Evolutionary conservation across 1,140 invertebrate species (phyloP).

Genomic region (Drosophila varians): DNA sequence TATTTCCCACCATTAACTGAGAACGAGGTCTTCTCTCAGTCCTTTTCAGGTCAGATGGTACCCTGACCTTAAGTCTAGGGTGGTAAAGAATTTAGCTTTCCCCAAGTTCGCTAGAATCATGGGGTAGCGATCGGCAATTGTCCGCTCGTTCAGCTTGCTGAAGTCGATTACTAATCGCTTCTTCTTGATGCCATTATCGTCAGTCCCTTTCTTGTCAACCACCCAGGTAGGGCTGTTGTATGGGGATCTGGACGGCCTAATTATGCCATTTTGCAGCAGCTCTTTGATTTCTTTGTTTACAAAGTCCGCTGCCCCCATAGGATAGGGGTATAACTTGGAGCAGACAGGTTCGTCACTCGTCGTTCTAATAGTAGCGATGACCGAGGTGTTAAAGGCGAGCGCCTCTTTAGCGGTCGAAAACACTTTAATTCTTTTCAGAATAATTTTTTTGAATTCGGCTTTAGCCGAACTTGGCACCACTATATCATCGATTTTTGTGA

Average conservation of each 20-base stretch:
- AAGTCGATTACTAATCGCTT: constrained; percentile 72
- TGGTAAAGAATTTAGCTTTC: constrained; percentile 25
- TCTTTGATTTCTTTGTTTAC: not conserved
- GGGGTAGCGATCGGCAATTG: constrained; percentile 83
- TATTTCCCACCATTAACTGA: too few relatives aligned
- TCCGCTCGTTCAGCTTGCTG: constrained; percentile 69
- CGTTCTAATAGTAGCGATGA: too few relatives aligned
- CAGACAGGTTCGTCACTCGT: too few relatives aligned
- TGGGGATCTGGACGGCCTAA: not conserved
- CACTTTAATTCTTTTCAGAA: too few relatives aligned
- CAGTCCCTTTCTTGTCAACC: constrained; percentile 49
- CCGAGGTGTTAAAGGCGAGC: too few relatives aligned
- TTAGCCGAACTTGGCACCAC: too few relatives aligned
- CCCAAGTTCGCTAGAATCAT: constrained; percentile 40
- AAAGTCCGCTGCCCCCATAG: too few relatives aligned
- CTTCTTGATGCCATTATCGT: not conserved
- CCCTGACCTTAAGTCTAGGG: constrained; percentile 43
- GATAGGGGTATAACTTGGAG: too few relatives aligned
- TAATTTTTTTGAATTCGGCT: too few relatives aligned
- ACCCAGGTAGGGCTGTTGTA: constrained; percentile 55
- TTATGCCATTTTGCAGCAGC: constrained; percentile 16
- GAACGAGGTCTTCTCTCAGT: constrained; percentile 33
- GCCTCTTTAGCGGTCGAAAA: too few relatives aligned
- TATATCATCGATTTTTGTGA: too few relatives aligned
- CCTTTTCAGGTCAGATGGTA: too few relatives aligned